Conservation (phyloP, 2,888 invertebrate species). For the Perithous albicinctus region DNA sequence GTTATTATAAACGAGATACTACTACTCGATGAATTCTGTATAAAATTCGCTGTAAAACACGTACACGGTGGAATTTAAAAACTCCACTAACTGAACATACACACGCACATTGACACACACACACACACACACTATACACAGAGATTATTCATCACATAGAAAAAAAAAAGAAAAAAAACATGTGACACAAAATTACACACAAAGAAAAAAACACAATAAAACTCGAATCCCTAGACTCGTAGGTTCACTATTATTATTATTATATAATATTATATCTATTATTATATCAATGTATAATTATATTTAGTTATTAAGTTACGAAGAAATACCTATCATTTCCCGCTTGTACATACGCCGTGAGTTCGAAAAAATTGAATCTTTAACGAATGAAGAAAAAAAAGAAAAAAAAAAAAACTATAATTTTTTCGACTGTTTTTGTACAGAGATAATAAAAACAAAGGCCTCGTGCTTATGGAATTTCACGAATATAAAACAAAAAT, state of each 20-base stretch:
- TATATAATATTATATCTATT: conserved; percentile 70
- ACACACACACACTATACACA: conserved; percentile 39
- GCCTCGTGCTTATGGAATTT: conserved; percentile 85
- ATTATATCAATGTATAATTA: conserved; percentile 82
- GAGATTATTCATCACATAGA: conserved; percentile 22
- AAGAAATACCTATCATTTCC: conserved; percentile 77
- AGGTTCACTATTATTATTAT: conserved; percentile 82
- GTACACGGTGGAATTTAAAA: conserved; percentile 26
- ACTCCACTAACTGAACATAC: conserved; percentile 24
- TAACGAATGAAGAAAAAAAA: conserved; percentile 77
- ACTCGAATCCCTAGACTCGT: conserved; percentile 81
- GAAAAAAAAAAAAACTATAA: conserved; percentile 83
- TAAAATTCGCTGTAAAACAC: conserved; percentile 63
- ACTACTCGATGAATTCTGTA: conserved; percentile 70
- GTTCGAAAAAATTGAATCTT: conserved; percentile 84
- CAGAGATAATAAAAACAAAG: conserved; percentile 84
- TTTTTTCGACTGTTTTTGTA: conserved; percentile 85
- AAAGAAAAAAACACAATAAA: conserved; percentile 62
- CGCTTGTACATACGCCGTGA: conserved; percentile 85
- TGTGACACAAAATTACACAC: conserved; percentile 47
- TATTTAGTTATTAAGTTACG: conserved; percentile 83
- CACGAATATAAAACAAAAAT: conserved; percentile 79
- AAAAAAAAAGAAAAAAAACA: too few relatives aligned
- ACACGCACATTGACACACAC: conserved; percentile 28
- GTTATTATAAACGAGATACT: conserved; percentile 69